These are phyloP conservation scores for Gastrophysa polygoni DNA, from an alignment of 2,888 invertebrate species.

Conservation along the genomic window DNA sequence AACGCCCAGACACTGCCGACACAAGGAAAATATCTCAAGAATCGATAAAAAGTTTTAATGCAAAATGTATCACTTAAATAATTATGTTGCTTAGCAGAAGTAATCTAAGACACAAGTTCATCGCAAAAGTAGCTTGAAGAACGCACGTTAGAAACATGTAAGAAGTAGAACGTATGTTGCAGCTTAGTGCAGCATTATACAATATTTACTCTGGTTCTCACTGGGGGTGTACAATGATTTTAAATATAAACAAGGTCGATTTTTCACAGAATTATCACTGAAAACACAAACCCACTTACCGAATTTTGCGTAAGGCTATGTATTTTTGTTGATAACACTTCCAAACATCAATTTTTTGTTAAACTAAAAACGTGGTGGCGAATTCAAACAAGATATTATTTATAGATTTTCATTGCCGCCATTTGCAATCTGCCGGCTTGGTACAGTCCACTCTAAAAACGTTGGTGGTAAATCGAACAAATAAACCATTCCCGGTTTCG, in stretches of 20 bases:
- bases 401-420: constrained; percentile 54
- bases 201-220: constrained; percentile 54
- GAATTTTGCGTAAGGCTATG: constrained; percentile 38
- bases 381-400: constrained; percentile 57
- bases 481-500: constrained; percentile 29
- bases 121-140: constrained; percentile 49
- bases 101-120: constrained; percentile 52
- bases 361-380: constrained; percentile 47
- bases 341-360: constrained; percentile 40
- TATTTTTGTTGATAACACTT: constrained; percentile 36
- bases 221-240: constrained; percentile 55
- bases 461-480: constrained; percentile 32
- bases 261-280: constrained; percentile 31
- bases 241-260: constrained; percentile 49
- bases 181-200: constrained; percentile 45
- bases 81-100: constrained; percentile 56
- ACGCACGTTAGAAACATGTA: constrained; percentile 48
- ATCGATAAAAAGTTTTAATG: constrained; percentile 60
- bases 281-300: constrained; percentile 38
- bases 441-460: constrained; percentile 47
- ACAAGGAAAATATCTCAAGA: constrained; percentile 53
- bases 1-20: constrained; percentile 44
- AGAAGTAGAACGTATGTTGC: constrained; percentile 50
- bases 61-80: constrained; percentile 60
- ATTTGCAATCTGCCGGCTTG: constrained; percentile 56